A percentile compares a stretch with the other conserved stretches of the same genome.
These are phyloP conservation scores for Carassius gibelio DNA, from an alignment of 2,113 vertebrate genomes.

Conservation along the genomic window DNA sequence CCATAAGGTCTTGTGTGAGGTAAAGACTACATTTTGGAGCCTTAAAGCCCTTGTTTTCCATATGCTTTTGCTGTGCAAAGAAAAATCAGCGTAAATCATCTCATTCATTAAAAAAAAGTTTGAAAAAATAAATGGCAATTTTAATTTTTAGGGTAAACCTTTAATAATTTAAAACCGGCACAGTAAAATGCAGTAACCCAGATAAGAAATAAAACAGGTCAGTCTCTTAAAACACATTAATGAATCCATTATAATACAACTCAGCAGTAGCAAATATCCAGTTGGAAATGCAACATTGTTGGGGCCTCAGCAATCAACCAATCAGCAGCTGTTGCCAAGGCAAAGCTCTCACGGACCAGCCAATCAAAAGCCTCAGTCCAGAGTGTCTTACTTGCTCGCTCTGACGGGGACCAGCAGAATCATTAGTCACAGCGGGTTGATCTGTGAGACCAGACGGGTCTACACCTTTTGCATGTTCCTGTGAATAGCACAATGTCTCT, in stretches of 20 bases:
- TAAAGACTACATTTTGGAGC: not conserved
- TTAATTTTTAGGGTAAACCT: not conserved
- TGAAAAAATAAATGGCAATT: not conserved
- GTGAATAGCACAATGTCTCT: constrained; percentile 49
- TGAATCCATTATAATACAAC: constrained; percentile 12
- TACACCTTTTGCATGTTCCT: constrained; percentile 71
- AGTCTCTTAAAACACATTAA: not conserved
- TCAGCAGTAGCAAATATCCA: not conserved
- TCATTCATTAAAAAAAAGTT: not conserved
- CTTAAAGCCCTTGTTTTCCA: not conserved
- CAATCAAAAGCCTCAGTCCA: constrained; percentile 25
- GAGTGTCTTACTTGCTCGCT: constrained; percentile 72
- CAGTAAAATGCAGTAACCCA: not conserved
- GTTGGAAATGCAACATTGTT: constrained; percentile 29
- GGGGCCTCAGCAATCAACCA: constrained; percentile 24
- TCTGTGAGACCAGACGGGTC: constrained; percentile 53
- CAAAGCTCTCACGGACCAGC: constrained; percentile 43
- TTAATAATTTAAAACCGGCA: not conserved
- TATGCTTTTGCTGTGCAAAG: not conserved
- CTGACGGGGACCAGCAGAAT: constrained; percentile 62
- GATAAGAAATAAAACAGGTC: not conserved
- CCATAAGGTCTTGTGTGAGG: not conserved
- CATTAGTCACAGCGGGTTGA: constrained; percentile 56
- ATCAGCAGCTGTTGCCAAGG: constrained; percentile 46
- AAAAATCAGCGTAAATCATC: not conserved